Evolutionary conservation across 2,888 invertebrate genomes (phyloP), one percentile per base, ranked within the genome.

Genomic region (Theodoxus fluviatilis): DNA sequence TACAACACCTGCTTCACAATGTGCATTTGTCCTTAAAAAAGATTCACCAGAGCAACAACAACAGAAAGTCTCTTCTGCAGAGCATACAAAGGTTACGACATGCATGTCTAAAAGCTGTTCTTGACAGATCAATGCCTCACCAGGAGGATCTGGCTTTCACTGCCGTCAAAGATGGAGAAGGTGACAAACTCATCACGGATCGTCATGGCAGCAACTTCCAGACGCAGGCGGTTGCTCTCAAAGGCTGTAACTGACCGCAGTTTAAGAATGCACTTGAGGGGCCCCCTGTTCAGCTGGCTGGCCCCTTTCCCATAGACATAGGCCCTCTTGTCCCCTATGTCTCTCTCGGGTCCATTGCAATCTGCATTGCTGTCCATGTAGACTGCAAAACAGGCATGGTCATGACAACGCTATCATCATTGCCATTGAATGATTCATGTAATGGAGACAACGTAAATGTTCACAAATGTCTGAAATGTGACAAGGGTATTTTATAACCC

Each of bases 281-380:
- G 69, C 9, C n/a, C 37, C 37, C 49, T 63, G 31, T 47, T 25
- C 35, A 40, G 49, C 63, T 69, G 69, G n/a, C 47, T 31, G 47
- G 69, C 38, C 1, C 69, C 69, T 22, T 69, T 63, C 33, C 69
- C 69, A 9, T 38, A n/a, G 9, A 69, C 69, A 3, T 25, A 25
- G 7, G 49, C 64, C 12, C 25, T 37, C 52, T 64, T 63, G 6
- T 25, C 43, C 37, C 22, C 70, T 9, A 74, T 22, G 25, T 74
- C 68, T 31, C 71, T n/a, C 33, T 67, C 47, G 6, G 40, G 61
- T n/a, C 66, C 63, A 38, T 70, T 72, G 66, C 74, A 74, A 59
- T 74, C 74, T 28, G 70, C 70, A 47, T 67, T 71, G 38, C 68
- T 70, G 49, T 65, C 70, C 47, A 74, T 18, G 35, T 59, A 72